A percentile compares a stretch with the other conserved stretches of the same genome.
Evolutionary conservation across 2,113 vertebrate species (phyloP).

Genomic region (Varanus komodoensis): DNA sequence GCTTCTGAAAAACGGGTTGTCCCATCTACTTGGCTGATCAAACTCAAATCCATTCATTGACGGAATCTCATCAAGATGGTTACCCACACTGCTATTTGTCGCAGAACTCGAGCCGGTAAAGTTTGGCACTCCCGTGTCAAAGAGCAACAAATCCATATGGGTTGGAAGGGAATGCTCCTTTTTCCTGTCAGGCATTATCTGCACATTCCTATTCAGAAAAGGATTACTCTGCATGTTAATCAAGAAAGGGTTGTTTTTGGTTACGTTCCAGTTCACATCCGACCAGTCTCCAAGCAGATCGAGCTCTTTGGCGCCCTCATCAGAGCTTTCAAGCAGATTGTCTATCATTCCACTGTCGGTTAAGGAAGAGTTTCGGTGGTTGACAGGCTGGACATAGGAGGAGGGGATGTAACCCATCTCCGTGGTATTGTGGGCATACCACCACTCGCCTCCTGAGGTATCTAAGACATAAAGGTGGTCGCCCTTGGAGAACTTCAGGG

Average conservation of each 20-base stretch:
- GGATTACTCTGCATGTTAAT: constrained; percentile 88
- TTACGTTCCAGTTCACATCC: constrained; percentile 70
- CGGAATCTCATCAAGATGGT: constrained; percentile 77
- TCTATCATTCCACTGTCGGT: constrained; percentile 95
- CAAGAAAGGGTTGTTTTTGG: constrained; percentile 88
- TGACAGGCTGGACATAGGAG: constrained; percentile 90
- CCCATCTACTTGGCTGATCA: constrained; percentile 76
- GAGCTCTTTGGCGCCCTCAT: constrained; percentile 85
- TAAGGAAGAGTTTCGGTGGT: constrained; percentile 85
- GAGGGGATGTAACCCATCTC: constrained; percentile 98
- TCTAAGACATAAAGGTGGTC: constrained; percentile 95
- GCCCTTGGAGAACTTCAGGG: constrained; percentile 95
- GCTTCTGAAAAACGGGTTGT: constrained; percentile 94
- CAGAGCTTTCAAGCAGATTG: constrained; percentile 83
- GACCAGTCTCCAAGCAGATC: constrained; percentile 86
- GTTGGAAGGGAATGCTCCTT: constrained; percentile 69
- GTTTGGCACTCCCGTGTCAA: constrained; percentile 75
- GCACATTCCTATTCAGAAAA: constrained; percentile 83
- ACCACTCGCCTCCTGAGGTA: constrained; percentile 93
- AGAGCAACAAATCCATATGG: constrained; percentile 84
- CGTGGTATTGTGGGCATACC: constrained; percentile 97
- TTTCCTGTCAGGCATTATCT: constrained; percentile 66
- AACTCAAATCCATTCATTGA: constrained; percentile 57
- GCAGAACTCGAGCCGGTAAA: constrained; percentile 50
- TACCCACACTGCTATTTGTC: constrained; percentile 75